Percentiles rank a stretch among this genome's conserved stretches.
Evolutionary conservation across 2,797 vertebrate genomes (phyloP).

Genomic region (Agapornis canus): DNA sequence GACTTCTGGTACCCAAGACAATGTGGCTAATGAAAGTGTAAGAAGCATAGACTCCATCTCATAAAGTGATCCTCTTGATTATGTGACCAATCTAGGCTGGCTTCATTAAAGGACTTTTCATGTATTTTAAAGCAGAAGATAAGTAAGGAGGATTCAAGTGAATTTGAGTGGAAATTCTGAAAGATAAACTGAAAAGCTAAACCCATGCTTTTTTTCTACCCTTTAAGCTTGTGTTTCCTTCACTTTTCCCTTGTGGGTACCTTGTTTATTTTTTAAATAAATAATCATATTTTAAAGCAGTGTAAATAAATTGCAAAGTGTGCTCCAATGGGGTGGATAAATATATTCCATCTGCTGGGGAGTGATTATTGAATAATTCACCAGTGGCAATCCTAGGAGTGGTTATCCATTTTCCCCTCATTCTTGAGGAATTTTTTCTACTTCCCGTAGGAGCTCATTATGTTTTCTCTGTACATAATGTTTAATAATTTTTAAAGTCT

Average conservation of each 20-base stretch:
- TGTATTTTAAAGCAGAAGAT: background rate
- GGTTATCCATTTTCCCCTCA: constrained; percentile 53
- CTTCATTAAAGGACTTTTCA: background rate
- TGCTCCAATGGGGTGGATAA: constrained; percentile 49
- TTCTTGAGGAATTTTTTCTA: constrained; percentile 55
- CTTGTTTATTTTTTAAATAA: constrained; percentile 66
- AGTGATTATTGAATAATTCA: constrained; percentile 73
- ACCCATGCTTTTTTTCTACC: background rate
- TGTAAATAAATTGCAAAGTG: constrained; percentile 65
- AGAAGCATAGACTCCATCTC: background rate
- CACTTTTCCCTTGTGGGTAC: constrained; percentile 4
- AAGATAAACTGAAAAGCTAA: constrained; percentile 5
- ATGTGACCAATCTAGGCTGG: background rate
- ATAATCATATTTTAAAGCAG: constrained; percentile 71
- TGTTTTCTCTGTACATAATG: constrained; percentile 50
- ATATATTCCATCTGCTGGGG: constrained; percentile 58
- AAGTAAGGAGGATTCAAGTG: background rate
- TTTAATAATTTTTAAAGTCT: constrained; percentile 42
- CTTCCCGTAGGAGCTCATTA: constrained; percentile 45
- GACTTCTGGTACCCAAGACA: background rate
- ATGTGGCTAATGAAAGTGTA: background rate
- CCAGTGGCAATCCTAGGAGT: constrained; percentile 38
- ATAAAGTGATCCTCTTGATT: background rate
- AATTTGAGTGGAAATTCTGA: constrained; percentile 22
- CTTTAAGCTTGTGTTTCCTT: constrained; percentile 7